A percentile compares a stretch with the other conserved stretches of the same genome.
Evolutionary conservation across 2,888 invertebrate species (phyloP).

Genomic region (Sussaba pulchella): DNA sequence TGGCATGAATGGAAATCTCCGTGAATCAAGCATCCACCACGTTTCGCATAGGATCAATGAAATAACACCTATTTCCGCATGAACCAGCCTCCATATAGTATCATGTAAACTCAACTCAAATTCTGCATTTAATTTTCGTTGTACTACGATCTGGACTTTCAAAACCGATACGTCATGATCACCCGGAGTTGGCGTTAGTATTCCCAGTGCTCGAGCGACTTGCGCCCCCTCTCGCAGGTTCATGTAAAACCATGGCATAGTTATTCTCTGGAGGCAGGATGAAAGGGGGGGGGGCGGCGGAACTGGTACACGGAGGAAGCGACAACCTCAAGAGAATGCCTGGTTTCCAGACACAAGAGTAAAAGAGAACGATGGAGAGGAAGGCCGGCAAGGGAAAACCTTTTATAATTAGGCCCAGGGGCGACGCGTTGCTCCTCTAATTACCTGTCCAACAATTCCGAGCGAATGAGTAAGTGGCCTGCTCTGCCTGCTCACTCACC

Average conservation of each 20-base stretch:
- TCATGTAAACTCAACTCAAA: not conserved
- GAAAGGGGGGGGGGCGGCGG: slow-evolving; percentile 26
- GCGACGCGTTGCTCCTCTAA: slow-evolving; percentile 83
- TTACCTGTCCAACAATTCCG: slow-evolving; percentile 82
- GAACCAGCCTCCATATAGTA: not conserved
- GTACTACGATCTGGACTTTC: too few species aligned
- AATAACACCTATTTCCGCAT: not conserved
- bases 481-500: slow-evolving; percentile 60
- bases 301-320: slow-evolving; percentile 49
- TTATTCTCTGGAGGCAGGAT: slow-evolving; percentile 39
- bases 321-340: slow-evolving; percentile 57
- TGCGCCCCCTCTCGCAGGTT: slow-evolving; percentile 20
- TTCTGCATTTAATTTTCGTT: not conserved
- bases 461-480: slow-evolving; percentile 80
- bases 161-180: slow-evolving; percentile 74
- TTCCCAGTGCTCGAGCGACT: slow-evolving; percentile 32
- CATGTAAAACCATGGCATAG: slow-evolving; percentile 56
- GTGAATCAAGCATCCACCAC: too few species aligned
- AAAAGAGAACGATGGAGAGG: slow-evolving; percentile 59
- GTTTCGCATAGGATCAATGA: too few species aligned
- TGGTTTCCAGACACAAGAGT: slow-evolving; percentile 52
- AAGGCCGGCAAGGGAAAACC: slow-evolving; percentile 65
- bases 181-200: slow-evolving; percentile 61
- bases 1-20: not conserved
- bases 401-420: slow-evolving; percentile 83